Evolutionary conservation across 2,797 vertebrate genomes (phyloP), one percentile per base, ranked within the genome.

Genomic region (Pelobates cultripes): DNA sequence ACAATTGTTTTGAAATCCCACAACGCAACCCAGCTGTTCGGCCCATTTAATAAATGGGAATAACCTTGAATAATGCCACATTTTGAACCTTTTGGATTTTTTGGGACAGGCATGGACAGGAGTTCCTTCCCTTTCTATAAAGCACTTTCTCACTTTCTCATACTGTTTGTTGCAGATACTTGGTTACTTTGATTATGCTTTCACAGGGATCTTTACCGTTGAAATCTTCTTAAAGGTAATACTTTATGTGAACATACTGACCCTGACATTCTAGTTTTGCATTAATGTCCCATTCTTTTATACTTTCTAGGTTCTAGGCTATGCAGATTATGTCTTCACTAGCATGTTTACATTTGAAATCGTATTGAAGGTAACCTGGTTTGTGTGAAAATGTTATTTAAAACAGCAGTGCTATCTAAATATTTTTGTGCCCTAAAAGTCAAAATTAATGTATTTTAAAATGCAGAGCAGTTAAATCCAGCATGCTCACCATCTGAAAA

Each of bases 171-270:
- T 98, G 89, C 97, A 99, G 98, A 97, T 99, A 94, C 98, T 99
- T 94, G 98, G 97, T 96, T 99, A 99, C 96, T 98, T 99, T 97
- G 98, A 99, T 96, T 99, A 99, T 97, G 98, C 97, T 93, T 99
- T 99, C 95, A 99, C 98, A 91, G 96, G 98, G 94, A 99, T 99
- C 97, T 99, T 99, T 97, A 99, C 98, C 91, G 97, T 99, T 95
- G 98, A 99, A 96, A 99, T 99, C 96, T 95, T 99, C 91, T 92
- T 99, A 90, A 99, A 99, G 98, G 98, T 99, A 99, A 96, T 90
- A 10, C 4, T 57, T 57, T 4, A 57, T 57, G 55, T 57, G 14
- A 57, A 51, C 47, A 51, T 51, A 51, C 47, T 12, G 4, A 57
- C 9, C 55, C 55, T 57, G 55, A 4, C 14, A 12, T 14, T 15